A percentile compares a stretch with the other conserved stretches of the same genome.
phyloP scores from a whole-genome alignment of 2,113 vertebrate species.

The Crotalus tigris region DNA sequence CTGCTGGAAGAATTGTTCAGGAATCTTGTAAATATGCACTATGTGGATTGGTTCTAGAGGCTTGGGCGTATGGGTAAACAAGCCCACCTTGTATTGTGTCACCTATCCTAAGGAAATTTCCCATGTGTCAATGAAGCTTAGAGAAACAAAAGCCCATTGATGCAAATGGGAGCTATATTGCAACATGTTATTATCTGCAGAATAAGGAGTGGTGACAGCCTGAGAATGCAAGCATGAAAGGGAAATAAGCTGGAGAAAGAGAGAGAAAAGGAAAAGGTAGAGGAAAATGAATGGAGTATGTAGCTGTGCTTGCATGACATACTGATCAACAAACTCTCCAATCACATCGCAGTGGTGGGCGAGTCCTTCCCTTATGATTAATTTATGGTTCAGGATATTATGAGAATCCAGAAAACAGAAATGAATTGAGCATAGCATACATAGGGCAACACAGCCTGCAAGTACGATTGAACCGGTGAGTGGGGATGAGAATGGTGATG shows the following conservation, averaged over 20 bases:
- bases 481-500: not conserved
- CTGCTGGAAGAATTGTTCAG: not conserved
- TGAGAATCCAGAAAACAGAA: not conserved
- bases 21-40: not conserved
- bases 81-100: not conserved
- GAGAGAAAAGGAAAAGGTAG: not conserved
- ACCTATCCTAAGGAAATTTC: not conserved
- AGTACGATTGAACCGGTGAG: not conserved
- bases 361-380: not conserved
- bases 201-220: not conserved
- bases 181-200: not conserved
- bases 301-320: not conserved
- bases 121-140: not conserved
- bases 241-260: not conserved
- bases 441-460: not conserved
- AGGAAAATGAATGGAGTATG: not conserved
- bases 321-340: not conserved
- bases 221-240: not conserved
- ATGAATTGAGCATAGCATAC: not conserved
- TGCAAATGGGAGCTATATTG: not conserved
- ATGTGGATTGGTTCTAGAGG: not conserved
- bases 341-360: not conserved
- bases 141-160: not conserved
- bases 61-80: not conserved
- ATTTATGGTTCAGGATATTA: not conserved